phyloP scores from a whole-genome alignment of 2,888 invertebrate species.

The Melikaiella ostensackeni region DNA sequence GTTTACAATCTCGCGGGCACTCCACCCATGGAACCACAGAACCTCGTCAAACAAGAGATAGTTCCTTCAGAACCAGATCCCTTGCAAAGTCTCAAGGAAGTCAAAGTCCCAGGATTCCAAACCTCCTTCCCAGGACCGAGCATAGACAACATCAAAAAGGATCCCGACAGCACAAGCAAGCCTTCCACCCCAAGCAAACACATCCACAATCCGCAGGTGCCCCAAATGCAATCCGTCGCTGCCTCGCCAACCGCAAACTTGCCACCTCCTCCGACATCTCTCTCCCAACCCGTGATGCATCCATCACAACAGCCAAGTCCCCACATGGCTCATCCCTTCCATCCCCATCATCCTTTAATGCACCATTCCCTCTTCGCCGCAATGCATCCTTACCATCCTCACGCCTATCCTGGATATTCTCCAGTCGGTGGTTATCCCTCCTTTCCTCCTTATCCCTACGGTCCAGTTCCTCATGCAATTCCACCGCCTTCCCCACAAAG shows the following conservation, averaged over 20 bases:
- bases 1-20: conserved; percentile 71
- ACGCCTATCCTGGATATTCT: conserved; percentile 78
- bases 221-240: conserved; percentile 71
- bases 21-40: conserved; percentile 82
- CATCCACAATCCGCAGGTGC: conserved; percentile 60
- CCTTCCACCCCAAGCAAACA: conserved; percentile 74
- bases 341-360: conserved; percentile 86
- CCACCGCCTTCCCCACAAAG: conserved; percentile 81
- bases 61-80: conserved; percentile 83
- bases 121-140: conserved; percentile 83
- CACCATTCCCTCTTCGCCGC: conserved; percentile 84
- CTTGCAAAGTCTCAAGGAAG: conserved; percentile 87
- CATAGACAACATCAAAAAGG: conserved; percentile 86
- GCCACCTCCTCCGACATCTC: conserved; percentile 82
- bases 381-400: conserved; percentile 85
- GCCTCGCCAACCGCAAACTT: conserved; percentile 76
- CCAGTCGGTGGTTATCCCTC: conserved; percentile 73
- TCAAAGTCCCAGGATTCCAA: conserved; percentile 87
- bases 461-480: conserved; percentile 85
- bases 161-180: conserved; percentile 80
- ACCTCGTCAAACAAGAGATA: conserved; percentile 85
- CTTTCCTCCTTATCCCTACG: conserved; percentile 83
- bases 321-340: conserved; percentile 83
- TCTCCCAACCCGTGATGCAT: conserved; percentile 85
- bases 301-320: conserved; percentile 86